A percentile compares a stretch with the other conserved stretches of the same genome.
Conservation (phyloP, 1,140 invertebrate species). For the Drosophila lacertosa region DNA sequence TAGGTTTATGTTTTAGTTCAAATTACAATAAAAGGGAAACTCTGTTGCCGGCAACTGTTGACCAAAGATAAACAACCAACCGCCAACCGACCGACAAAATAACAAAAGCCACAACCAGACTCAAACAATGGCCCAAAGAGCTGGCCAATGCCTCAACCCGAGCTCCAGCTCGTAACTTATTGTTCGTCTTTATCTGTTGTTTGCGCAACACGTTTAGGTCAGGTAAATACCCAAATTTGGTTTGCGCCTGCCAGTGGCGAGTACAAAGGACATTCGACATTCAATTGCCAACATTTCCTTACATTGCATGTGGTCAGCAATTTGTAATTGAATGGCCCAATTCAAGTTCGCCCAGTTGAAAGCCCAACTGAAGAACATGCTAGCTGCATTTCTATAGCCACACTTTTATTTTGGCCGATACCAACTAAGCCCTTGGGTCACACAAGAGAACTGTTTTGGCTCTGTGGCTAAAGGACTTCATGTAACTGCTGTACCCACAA, state of each 20-base stretch:
- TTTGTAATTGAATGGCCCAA: conserved; percentile 47
- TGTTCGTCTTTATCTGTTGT: conserved; percentile 25
- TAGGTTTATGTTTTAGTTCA: conserved; percentile 39
- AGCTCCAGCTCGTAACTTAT: neutral
- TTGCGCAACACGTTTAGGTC: conserved; percentile 17
- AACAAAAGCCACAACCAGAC: conserved; percentile 49
- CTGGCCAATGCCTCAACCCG: conserved; percentile 5
- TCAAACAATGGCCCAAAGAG: conserved; percentile 56
- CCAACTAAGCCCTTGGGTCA: no score
- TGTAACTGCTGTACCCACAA: neutral
- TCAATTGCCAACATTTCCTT: conserved; percentile 38
- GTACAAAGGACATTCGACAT: conserved; percentile 33
- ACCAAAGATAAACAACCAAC: conserved; percentile 44
- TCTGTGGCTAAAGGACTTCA: neutral
- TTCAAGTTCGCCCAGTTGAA: conserved; percentile 11
- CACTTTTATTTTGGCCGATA: neutral
- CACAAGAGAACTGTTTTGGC: conserved; percentile 3
- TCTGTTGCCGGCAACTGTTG: conserved; percentile 28
- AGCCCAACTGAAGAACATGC: conserved; percentile 8
- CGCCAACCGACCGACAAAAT: conserved; percentile 17
- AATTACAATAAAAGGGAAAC: conserved; percentile 49
- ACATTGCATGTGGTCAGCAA: conserved; percentile 54
- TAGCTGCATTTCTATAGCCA: conserved; percentile 34
- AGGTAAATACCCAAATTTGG: conserved; percentile 32
- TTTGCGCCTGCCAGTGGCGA: conserved; percentile 29